Percentiles rank a stretch among this genome's conserved stretches.
Evolutionary conservation across 2,113 vertebrate genomes (phyloP).

Genomic region (Daubentonia madagascariensis): DNA sequence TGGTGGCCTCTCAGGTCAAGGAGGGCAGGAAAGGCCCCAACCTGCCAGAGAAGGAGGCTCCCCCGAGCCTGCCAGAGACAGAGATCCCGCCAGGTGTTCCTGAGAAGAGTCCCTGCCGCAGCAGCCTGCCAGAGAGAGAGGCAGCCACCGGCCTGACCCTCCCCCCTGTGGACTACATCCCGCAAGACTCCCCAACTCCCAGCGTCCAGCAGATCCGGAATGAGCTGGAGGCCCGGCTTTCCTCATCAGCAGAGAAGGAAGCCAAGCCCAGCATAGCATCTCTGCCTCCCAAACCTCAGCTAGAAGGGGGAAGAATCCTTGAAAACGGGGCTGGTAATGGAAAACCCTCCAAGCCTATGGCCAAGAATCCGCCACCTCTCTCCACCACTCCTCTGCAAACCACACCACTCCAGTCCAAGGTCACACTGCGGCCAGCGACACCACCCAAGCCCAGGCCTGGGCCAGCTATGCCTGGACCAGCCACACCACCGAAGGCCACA

Average conservation of each 20-base stretch:
- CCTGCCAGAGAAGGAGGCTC: background rate
- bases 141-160: background rate
- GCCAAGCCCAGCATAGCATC: constrained; percentile 47
- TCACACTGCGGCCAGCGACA: background rate
- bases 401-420: background rate
- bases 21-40: constrained; percentile 52
- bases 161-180: background rate
- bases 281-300: constrained; percentile 68
- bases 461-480: no score
- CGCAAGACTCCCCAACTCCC: background rate
- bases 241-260: constrained; percentile 75
- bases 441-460: background rate
- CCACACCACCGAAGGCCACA: background rate
- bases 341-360: background rate
- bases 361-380: background rate
- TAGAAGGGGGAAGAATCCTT: constrained; percentile 52
- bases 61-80: background rate
- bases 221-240: constrained; percentile 83
- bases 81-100: background rate
- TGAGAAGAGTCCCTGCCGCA: constrained; percentile 49
- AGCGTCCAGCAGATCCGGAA: constrained; percentile 80
- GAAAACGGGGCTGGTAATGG: background rate
- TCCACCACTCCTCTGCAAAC: background rate
- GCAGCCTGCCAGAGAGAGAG: background rate
- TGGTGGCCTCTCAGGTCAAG: background rate